phyloP scores from a whole-genome alignment of 2,888 invertebrate genomes.

The Euspilapteryx auroguttella region DNA sequence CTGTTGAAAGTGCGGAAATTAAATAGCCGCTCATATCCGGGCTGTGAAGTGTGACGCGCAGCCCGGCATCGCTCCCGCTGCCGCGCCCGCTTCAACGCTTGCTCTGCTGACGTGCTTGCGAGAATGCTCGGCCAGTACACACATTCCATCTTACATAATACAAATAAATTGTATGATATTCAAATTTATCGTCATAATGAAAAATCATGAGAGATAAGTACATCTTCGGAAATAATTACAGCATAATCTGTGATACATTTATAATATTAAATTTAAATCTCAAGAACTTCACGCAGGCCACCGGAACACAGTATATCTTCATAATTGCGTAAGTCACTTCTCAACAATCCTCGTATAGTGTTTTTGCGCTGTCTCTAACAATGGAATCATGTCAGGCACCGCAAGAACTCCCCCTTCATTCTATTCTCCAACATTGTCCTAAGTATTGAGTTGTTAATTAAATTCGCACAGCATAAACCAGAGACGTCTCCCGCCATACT shows the following conservation, averaged over 20 bases:
- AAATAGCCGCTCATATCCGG: slow-evolving; percentile 54
- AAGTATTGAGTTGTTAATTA: slow-evolving; percentile 58
- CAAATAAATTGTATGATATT: too few relatives aligned
- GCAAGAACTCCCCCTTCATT: slow-evolving; percentile 43
- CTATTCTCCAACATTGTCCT: slow-evolving; percentile 15
- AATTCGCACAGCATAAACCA: slow-evolving; percentile 29
- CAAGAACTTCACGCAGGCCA: too few relatives aligned
- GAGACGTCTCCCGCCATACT: slow-evolving; percentile 10
- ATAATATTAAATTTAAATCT: slow-evolving; percentile 55
- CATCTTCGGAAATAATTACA: too few relatives aligned
- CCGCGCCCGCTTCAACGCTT: neutral
- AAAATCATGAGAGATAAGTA: too few relatives aligned
- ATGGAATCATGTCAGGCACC: slow-evolving; percentile 49
- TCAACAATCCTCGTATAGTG: slow-evolving; percentile 36
- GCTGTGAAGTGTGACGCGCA: slow-evolving; percentile 21
- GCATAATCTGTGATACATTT: slow-evolving; percentile 17
- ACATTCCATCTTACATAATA: neutral
- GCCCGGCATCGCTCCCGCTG: neutral
- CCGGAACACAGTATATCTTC: slow-evolving; percentile 26
- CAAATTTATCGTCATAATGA: too few relatives aligned
- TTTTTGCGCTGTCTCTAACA: slow-evolving; percentile 47
- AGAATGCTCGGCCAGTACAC: too few relatives aligned
- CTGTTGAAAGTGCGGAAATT: slow-evolving; percentile 52
- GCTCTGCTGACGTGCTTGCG: slow-evolving; percentile 9
- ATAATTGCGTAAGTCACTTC: slow-evolving; percentile 53